phyloP scores from a whole-genome alignment of 1,140 invertebrate genomes.

The Neoseiulus cucumeris region DNA sequence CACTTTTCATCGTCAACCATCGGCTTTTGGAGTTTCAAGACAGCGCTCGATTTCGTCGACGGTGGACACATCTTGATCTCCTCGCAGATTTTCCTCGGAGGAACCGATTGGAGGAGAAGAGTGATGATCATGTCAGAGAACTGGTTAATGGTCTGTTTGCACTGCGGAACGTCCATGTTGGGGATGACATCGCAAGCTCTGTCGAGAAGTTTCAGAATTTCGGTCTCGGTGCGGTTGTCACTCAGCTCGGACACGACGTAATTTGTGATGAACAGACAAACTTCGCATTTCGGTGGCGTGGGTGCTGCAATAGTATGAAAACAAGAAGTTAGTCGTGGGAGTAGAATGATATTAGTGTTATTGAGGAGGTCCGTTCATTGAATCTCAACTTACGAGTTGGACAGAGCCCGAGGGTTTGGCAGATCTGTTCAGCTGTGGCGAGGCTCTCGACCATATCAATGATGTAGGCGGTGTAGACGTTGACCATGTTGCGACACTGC shows the following conservation, averaged over 20 bases:
- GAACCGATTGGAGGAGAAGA: not conserved
- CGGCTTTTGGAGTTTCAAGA: not conserved
- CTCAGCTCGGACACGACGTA: not conserved
- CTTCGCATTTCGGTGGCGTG: not conserved
- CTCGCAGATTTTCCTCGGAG: constrained; percentile 1
- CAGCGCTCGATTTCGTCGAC: not conserved
- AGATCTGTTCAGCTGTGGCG: not conserved
- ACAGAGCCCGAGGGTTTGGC: not conserved
- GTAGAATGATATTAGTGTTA: too few relatives aligned
- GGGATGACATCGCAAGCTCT: not conserved
- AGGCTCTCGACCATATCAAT: not conserved
- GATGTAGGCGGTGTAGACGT: not conserved
- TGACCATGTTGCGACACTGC: not conserved
- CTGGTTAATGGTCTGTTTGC: not conserved
- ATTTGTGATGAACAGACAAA: not conserved
- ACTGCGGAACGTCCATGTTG: not conserved
- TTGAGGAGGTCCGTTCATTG: too few relatives aligned
- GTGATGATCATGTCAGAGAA: not conserved
- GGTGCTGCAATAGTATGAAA: not conserved
- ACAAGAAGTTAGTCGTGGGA: not conserved
- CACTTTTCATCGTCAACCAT: not conserved
- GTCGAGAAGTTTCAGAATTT: not conserved
- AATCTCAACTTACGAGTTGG: not conserved
- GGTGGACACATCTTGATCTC: not conserved
- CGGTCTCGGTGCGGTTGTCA: not conserved